These are phyloP conservation scores for Gavialis gangeticus DNA, from an alignment of 2,113 vertebrate genomes.

Conservation along the genomic window DNA sequence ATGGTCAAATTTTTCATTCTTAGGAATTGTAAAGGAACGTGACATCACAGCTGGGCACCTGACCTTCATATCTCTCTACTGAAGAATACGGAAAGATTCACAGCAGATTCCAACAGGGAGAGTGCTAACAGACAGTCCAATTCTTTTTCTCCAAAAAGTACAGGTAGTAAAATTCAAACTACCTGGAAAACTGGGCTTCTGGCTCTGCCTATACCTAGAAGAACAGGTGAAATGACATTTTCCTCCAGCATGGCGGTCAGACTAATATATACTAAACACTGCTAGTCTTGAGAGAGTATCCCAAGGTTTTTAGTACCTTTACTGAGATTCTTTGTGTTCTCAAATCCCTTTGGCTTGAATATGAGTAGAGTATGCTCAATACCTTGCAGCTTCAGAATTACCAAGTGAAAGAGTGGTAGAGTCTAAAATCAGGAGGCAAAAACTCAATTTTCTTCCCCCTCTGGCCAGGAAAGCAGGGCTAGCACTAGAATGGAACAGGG, in stretches of 20 bases:
- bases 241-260: not conserved
- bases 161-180: not conserved
- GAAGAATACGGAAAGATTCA: not conserved
- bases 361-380: not conserved
- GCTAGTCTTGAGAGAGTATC: not conserved
- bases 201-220: not conserved
- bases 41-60: not conserved
- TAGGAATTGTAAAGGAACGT: not conserved
- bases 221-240: not conserved
- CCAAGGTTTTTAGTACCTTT: not conserved
- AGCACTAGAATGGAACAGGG: not conserved
- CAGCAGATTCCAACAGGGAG: not conserved
- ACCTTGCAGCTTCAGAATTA: not conserved
- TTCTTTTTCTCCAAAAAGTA: not conserved
- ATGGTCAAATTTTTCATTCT: not conserved
- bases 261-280: not conserved
- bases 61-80: not conserved
- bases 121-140: not conserved
- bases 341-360: not conserved
- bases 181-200: accelerated
- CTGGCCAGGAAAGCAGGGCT: not conserved
- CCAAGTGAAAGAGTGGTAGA: not conserved
- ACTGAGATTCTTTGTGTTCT: not conserved
- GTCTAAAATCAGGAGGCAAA: not conserved
- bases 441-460: not conserved